Base-by-base conservation (phyloP, 2,888 invertebrate genomes). In the Zaprionus lineosus region DNA sequence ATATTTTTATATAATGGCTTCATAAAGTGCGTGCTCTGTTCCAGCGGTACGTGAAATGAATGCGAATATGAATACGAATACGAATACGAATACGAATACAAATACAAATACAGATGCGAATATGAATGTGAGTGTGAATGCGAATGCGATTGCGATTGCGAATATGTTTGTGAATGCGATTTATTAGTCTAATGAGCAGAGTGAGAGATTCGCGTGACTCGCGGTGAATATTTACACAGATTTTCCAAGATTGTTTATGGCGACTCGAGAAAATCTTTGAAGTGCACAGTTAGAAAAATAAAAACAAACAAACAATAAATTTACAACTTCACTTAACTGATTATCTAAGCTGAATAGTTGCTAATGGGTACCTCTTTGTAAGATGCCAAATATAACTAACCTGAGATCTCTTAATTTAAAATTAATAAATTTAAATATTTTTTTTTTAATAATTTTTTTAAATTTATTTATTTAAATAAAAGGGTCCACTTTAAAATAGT, bases 11-110 rank as follows among this genome's bases (percentile, higher is more conserved):
- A 74, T 79, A 83, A 83, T 83, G 71, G 51, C 58, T 82, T 59
- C 51, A 76, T 76, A 79, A 74, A 82, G 74, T 81, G 78, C 78
- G 79, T 81, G 79, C 56, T 82, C 61, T 61, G 58, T 56, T 68
- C 57, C 56, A 69, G 50, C 19, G 48, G 41, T 66, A 69, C 77
- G 77, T 75, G 57, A 73, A 64, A 44, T 55, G 76, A 72, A 81
- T 77, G 81, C n/a, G n/a, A n/a, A n/a, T n/a, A 75, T 68, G 47
- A 72, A 62, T 61, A 55, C 46, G 57, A 67, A 36, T 51, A 46
- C 58, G 47, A 57, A 72, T 58, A n/a, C n/a, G n/a, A n/a, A n/a
- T 55, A 66, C 24, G 39, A 37, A 53, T 59, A 37, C 51, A 59
- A 74, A 71, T 64, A 64, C 60, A 55, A 69, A 53, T 69, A 36